Conservation (phyloP, 2,113 vertebrate genomes). For the Gallinago paraguaiae region DNA sequence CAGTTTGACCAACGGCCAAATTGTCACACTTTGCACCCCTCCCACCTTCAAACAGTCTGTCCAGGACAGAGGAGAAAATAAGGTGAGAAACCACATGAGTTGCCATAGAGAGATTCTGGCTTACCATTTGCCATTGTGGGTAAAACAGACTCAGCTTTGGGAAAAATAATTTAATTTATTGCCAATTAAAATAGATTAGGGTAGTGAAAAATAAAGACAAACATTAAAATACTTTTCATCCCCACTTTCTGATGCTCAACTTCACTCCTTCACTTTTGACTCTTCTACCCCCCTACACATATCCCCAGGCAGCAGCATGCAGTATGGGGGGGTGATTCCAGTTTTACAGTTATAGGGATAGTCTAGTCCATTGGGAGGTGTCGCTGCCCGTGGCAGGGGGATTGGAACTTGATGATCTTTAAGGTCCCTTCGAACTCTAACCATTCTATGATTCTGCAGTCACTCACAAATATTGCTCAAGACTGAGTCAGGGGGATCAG, state of each 20-base stretch:
- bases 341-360: neutral
- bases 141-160: neutral
- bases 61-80: neutral
- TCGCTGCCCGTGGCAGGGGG: too few relatives aligned
- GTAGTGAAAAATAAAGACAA: neutral
- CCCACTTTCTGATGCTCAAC: neutral
- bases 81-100: neutral
- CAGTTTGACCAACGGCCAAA: neutral
- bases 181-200: neutral
- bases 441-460: neutral
- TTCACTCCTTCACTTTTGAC: neutral
- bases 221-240: neutral
- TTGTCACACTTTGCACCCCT: neutral
- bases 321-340: fast-evolving
- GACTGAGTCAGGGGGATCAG: neutral
- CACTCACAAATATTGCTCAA: neutral
- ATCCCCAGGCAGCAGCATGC: neutral
- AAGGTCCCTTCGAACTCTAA: too few relatives aligned
- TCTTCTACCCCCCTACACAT: neutral
- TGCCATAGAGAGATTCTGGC: neutral
- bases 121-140: neutral
- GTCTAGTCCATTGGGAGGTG: too few relatives aligned
- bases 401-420: too few relatives aligned
- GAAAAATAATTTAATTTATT: neutral
- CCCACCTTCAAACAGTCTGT: neutral